Evolutionary conservation across 2,797 vertebrate genomes (phyloP), one percentile per base, ranked within the genome.

Genomic region (Poeciliopsis paucimaculata): DNA sequence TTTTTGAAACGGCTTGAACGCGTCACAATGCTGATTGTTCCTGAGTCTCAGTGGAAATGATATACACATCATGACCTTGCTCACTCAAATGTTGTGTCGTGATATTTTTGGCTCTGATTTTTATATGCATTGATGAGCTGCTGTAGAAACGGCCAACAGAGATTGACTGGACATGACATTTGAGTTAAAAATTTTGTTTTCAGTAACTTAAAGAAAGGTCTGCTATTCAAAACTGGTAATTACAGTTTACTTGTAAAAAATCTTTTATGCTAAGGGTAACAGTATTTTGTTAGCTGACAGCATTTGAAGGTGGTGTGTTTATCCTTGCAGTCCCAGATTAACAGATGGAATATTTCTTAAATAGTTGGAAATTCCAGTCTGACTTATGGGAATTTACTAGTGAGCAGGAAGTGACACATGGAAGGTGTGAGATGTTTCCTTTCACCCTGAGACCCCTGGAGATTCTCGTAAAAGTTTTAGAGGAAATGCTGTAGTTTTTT

Each of bases 361-460:
- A n/a, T 46, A 49, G 12, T 73, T 92, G 88, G 87, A 94, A 93
- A 90, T 82, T 91, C 87, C 86, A 87, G 75, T 71, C 78, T 78
- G 18, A 71, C 83, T 78, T 49, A 18, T 85, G 88, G 86, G 91
- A 90, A 84, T 87, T 46, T 82, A 82, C 78, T 80, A 53, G 84
- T 77, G 45, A 74, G 76, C 84, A 93, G 93, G 94, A 95, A 91
- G 89, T 91, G 91, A 93, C 90, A 91, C 80, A 77, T 86, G 84
- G 87, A 91, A 84, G 81, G 76, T 73, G 74, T 89, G 86, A 90
- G 62, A 84, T 90, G 86, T 92, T 92, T 92, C 90, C 91, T 91
- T 89, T 92, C 80, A 86, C 81, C 70, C 79, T 49, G 78, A 84
- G 75, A 90, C 80, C 87, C 81, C 0, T 5, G 68, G 53, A 85